Evolutionary conservation across 2,888 invertebrate genomes (phyloP).

Genomic region (Perizoma affinitatum): DNA sequence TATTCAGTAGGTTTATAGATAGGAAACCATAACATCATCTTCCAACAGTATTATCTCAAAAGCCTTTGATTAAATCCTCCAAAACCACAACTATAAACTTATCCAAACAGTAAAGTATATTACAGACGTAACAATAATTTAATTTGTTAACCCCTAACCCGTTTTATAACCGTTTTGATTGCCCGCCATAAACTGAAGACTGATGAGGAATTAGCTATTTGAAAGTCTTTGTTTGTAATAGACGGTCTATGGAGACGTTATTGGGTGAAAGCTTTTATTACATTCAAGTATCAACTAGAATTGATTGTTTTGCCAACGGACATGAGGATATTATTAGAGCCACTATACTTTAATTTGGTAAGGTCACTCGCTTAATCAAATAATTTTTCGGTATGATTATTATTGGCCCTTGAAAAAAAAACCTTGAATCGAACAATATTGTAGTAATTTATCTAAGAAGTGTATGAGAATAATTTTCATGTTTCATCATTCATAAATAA

Average conservation of each 20-base stretch:
- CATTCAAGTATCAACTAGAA: not conserved
- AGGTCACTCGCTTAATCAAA: no score
- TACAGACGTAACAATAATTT: slow-evolving; percentile 45
- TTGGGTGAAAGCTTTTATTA: slow-evolving; percentile 3
- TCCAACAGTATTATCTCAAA: slow-evolving; percentile 14
- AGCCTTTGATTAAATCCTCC: slow-evolving; percentile 22
- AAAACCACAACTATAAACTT: slow-evolving; percentile 33
- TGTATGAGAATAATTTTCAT: no score
- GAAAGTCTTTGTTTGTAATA: slow-evolving; percentile 15
- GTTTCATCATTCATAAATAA: no score
- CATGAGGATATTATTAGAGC: no score
- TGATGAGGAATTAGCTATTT: slow-evolving; percentile 7
- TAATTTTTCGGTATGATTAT: no score
- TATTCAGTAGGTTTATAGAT: no score
- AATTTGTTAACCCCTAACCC: slow-evolving; percentile 49
- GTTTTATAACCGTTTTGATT: slow-evolving; percentile 49
- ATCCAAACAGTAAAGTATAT: slow-evolving; percentile 37
- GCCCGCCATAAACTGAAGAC: slow-evolving; percentile 24
- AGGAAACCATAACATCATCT: slow-evolving; percentile 15
- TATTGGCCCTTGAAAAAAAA: no score
- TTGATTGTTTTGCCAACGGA: not conserved
- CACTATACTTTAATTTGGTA: no score
- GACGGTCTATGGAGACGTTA: slow-evolving; percentile 5
- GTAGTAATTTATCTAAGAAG: no score
- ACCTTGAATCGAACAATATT: no score